phyloP scores from a whole-genome alignment of 2,888 invertebrate species.

The Spialia ferax region DNA sequence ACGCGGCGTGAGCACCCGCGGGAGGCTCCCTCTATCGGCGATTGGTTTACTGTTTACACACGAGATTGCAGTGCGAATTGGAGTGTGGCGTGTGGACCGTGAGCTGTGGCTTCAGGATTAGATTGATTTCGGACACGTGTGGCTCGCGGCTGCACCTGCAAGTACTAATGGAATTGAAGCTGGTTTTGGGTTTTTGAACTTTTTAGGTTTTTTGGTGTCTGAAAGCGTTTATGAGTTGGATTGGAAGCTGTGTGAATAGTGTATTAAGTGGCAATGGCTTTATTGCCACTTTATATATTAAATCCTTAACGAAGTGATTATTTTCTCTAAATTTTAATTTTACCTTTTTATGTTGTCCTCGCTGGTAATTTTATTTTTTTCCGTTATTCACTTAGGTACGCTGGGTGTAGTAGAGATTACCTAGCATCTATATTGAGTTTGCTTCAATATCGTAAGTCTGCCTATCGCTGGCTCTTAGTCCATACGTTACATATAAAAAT shows the following conservation, averaged over 20 bases:
- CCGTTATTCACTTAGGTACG: too few relatives aligned
- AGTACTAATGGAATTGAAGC: slow-evolving; percentile 30
- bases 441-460: too few relatives aligned
- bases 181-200: slow-evolving; percentile 28
- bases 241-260: background rate
- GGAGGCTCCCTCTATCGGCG: slow-evolving; percentile 44
- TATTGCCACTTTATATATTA: too few relatives aligned
- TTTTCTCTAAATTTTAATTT: too few relatives aligned
- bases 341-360: too few relatives aligned
- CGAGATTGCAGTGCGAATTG: slow-evolving; percentile 46
- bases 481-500: too few relatives aligned
- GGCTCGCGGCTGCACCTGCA: background rate
- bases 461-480: too few relatives aligned
- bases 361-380: too few relatives aligned
- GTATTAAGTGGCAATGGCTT: too few relatives aligned
- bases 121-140: slow-evolving; percentile 39
- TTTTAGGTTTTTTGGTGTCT: background rate
- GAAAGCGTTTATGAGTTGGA: background rate
- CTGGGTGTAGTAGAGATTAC: too few relatives aligned
- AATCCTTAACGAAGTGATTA: too few relatives aligned
- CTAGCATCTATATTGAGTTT: too few relatives aligned
- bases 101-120: slow-evolving; percentile 55
- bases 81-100: slow-evolving; percentile 55
- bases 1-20: slow-evolving; percentile 33
- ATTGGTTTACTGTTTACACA: slow-evolving; percentile 73